A percentile compares a stretch with the other conserved stretches of the same genome.
phyloP scores from a whole-genome alignment of 2,888 invertebrate species.

The Lasioglossum figueresi region DNA sequence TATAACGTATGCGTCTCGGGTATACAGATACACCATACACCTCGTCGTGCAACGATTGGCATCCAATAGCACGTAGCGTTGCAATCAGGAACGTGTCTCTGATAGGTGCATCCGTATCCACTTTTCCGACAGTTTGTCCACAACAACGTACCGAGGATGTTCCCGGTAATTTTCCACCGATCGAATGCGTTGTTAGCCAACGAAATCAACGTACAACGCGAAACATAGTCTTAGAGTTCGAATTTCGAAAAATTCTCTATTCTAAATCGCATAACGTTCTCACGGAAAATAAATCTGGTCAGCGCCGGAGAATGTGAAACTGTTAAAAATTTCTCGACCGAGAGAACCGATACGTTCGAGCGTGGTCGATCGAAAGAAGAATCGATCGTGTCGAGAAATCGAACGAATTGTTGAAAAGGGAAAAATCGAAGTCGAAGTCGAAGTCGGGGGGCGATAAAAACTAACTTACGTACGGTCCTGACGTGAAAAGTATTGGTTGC shows the following conservation, averaged over 20 bases:
- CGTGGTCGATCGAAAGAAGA: not conserved
- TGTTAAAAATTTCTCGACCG: not conserved
- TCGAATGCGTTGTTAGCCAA: not conserved
- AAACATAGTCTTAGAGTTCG: not conserved
- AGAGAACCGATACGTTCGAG: not conserved
- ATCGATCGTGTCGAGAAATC: not conserved
- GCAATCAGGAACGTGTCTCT: constrained; percentile 59
- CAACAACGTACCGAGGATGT: not conserved
- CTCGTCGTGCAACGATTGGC: constrained; percentile 44
- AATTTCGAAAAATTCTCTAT: not conserved
- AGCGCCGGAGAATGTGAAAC: not conserved
- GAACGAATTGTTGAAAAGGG: too few species aligned
- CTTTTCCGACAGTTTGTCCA: not conserved
- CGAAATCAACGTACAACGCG: not conserved
- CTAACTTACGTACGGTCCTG: constrained; percentile 60
- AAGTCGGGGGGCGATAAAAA: not conserved
- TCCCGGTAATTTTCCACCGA: not conserved
- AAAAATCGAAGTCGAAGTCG: not conserved
- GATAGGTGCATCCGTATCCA: constrained; percentile 21
- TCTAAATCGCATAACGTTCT: not conserved
- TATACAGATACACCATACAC: constrained; percentile 25
- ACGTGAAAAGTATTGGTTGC: constrained; percentile 65
- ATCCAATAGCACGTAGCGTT: constrained; percentile 65
- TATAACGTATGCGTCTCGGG: constrained; percentile 43
- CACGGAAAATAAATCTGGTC: not conserved